phyloP scores from a whole-genome alignment of 2,113 vertebrate genomes.

The Psammodynastes pulverulentus region DNA sequence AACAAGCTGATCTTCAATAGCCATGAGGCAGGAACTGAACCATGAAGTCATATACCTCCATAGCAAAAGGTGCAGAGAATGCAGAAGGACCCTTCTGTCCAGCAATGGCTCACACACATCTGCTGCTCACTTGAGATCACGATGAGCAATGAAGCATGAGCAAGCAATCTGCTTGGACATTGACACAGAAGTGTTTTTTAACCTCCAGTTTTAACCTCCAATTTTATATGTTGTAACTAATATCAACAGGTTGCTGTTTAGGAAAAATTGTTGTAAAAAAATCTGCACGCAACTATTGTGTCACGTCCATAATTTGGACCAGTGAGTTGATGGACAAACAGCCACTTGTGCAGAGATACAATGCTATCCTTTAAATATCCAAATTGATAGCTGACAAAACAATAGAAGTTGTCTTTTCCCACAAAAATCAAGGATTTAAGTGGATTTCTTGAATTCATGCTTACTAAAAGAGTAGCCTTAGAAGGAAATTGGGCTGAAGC shows the following conservation, averaged over 20 bases:
- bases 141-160: not conserved
- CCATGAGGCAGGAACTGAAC: constrained; percentile 7
- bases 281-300: not conserved
- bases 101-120: not conserved
- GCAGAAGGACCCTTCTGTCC: not conserved
- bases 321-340: not conserved
- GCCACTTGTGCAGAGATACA: not conserved
- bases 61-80: not conserved
- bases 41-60: not conserved
- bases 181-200: not conserved
- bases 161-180: not conserved
- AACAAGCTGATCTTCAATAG: not conserved
- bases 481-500: not conserved
- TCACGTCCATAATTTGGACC: not conserved
- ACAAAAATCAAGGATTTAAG: not conserved
- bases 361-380: not conserved
- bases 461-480: not conserved
- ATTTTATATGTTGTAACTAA: not conserved
- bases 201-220: not conserved
- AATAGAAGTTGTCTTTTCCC: not conserved
- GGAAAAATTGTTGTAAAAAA: not conserved
- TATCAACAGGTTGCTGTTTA: too few relatives aligned
- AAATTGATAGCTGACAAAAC: too few relatives aligned
- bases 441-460: not conserved
- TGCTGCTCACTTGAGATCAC: not conserved